phyloP scores from a whole-genome alignment of 30 jellyfish, hydroid and myxozoan genomes.

The Chironex yamaguchii region DNA sequence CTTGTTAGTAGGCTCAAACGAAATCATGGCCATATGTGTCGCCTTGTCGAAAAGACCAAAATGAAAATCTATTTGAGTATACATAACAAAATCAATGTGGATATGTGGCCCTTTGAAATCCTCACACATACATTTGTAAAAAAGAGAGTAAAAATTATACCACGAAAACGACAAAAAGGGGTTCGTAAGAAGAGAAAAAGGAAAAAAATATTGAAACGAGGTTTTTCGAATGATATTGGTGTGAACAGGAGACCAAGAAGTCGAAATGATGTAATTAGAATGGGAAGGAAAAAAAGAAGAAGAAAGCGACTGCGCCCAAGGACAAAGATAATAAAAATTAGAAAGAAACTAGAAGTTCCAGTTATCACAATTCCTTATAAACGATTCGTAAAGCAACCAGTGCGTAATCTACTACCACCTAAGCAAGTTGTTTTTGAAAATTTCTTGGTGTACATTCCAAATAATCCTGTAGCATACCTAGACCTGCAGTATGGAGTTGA shows the following conservation, averaged over 20 bases:
- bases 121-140: not conserved
- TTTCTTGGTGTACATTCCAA: constrained; percentile 73
- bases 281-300: not conserved
- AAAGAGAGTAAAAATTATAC: not conserved
- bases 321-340: too few relatives aligned
- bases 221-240: not conserved
- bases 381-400: constrained; percentile 29
- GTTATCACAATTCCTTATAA: constrained; percentile 30
- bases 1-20: constrained; percentile 10
- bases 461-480: constrained; percentile 63
- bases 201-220: not conserved
- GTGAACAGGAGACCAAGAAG: not conserved
- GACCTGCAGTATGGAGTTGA: constrained; percentile 75
- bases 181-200: not conserved
- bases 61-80: constrained; percentile 63
- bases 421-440: constrained; percentile 61
- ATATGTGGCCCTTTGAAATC: constrained; percentile 84
- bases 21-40: constrained; percentile 50
- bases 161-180: not conserved
- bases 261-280: not conserved
- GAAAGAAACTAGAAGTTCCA: not conserved
- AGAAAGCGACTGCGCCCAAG: not conserved
- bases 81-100: constrained; percentile 53
- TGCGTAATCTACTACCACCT: constrained; percentile 64
- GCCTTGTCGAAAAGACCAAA: constrained; percentile 62